Evolutionary conservation across 2,113 vertebrate species (phyloP).

Genomic region (Coptodon rendalli): DNA sequence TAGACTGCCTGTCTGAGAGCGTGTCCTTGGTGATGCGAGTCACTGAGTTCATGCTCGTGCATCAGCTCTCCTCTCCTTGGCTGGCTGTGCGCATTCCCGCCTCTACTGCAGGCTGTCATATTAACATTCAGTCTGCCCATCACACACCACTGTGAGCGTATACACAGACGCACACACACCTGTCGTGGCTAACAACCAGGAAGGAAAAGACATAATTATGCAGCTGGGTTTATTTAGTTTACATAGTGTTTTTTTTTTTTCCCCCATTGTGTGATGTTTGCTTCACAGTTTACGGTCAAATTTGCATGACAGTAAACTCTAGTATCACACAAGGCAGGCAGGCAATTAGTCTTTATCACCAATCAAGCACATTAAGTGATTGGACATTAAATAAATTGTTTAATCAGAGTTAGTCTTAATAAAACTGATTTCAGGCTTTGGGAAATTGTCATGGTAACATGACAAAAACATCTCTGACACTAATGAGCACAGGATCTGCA

Average conservation of each 20-base stretch:
- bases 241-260: fast-evolving
- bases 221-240: not conserved
- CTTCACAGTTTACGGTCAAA: not conserved
- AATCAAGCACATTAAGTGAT: not conserved
- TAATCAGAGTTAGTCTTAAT: not conserved
- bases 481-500: not conserved
- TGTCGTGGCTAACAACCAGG: not conserved
- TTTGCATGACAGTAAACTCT: not conserved
- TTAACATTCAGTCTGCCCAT: slow-evolving; percentile 36
- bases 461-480: not conserved
- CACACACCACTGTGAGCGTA: not conserved
- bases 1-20: not conserved
- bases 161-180: not conserved
- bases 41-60: slow-evolving; percentile 52
- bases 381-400: not conserved
- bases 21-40: slow-evolving; percentile 42
- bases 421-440: not conserved
- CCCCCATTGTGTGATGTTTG: not conserved
- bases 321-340: not conserved
- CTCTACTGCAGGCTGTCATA: slow-evolving; percentile 19
- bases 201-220: not conserved
- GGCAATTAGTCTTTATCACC: not conserved
- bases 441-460: not conserved
- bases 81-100: not conserved
- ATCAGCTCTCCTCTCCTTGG: not conserved